Evolutionary conservation across 2,888 invertebrate species (phyloP), one percentile per base, ranked within the genome.

Genomic region (Latrodectus hesperus): DNA sequence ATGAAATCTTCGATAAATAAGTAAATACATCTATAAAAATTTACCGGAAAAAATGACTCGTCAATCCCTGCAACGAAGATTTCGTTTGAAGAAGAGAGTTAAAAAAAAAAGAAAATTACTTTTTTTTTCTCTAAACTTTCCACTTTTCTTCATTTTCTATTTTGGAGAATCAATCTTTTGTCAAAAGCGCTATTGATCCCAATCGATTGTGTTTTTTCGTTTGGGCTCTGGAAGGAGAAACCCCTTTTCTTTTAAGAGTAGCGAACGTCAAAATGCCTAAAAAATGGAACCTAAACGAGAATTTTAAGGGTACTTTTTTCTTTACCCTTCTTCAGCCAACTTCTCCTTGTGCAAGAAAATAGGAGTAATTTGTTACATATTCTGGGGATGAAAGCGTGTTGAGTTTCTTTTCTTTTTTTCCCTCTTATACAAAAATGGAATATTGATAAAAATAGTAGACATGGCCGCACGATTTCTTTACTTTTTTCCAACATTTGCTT

Each of bases 111-210:
- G n/a, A 22, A 52, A 67, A 53, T 14, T 52, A 6, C 17, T 14
- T 68, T 53, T 49, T 77, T 53, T 77, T 71, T 72, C 38, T 49
- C 60, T 14, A 26, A 14, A 6, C 26, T 80, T 60, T 72, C 52
- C 55, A 74, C 71, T 79, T 81, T 81, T 81, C 74, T 81, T 81
- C 68, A 73, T 81, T 81, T 81, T 81, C 74, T 74, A 53, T 81
- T 81, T 74, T 55, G 22, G 14, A 74, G 60, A 81, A 81, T 81
- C 81, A 81, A 81, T 81, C 81, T 81, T 74, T 81, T 81, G 67
- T 65, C 81, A 67, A 74, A 81, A 81, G 74, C 81, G 65, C 74
- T 74, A 81, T 81, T 81, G 81, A 81, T 81, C 81, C 10, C 67
- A 12, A 81, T 81, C 73, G 74, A 81, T 73, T 74, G 74, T 72